A percentile compares a stretch with the other conserved stretches of the same genome.
These are phyloP conservation scores for Cryptoblepharus egeriae DNA, from an alignment of 2,797 vertebrate genomes.

Conservation along the genomic window DNA sequence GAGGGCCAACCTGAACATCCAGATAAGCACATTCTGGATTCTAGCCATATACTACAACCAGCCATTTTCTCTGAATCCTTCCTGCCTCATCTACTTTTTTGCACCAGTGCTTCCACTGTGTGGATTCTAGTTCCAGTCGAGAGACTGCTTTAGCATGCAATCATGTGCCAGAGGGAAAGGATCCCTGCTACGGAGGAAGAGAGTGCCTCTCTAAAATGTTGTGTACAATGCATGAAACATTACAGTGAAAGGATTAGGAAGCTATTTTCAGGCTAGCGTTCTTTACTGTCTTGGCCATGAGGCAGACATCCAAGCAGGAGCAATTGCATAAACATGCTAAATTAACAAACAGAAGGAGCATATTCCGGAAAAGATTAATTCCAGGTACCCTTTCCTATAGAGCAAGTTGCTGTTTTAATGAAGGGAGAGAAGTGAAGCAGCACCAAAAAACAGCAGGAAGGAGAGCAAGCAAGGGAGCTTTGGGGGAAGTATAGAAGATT, in stretches of 20 bases:
- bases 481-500: background rate
- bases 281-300: conserved; percentile 15
- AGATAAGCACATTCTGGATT: background rate
- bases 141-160: background rate
- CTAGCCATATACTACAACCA: background rate
- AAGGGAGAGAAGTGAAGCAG: conserved; percentile 9
- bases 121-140: background rate
- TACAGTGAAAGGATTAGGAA: background rate
- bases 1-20: background rate
- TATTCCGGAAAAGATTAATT: conserved; percentile 37
- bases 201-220: background rate
- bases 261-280: conserved; percentile 10
- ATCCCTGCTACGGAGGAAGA: background rate
- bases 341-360: conserved; percentile 50
- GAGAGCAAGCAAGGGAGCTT: background rate
- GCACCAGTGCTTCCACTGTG: background rate
- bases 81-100: background rate
- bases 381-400: conserved; percentile 38
- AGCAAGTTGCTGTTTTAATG: conserved; percentile 39
- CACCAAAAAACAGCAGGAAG: background rate
- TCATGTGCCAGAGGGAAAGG: background rate
- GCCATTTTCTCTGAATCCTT: background rate
- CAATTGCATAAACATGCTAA: conserved; percentile 51
- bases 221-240: background rate
- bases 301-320: conserved; percentile 44